Evolutionary conservation across 2,888 invertebrate species (phyloP), one percentile per base, ranked within the genome.

Genomic region (Synergus umbraculus): DNA sequence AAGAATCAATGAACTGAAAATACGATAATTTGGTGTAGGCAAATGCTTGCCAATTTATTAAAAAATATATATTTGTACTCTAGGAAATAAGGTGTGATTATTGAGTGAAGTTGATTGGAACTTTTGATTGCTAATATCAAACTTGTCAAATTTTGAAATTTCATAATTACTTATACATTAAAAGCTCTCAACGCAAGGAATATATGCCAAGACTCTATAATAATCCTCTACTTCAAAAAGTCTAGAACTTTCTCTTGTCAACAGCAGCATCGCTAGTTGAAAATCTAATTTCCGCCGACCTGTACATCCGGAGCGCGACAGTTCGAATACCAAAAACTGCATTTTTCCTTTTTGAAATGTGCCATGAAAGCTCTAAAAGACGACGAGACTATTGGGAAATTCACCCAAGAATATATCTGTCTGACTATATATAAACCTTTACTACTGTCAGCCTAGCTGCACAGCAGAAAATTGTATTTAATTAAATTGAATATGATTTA

Each of bases 231-330:
- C 22, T 13, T 29, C 2, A 29, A 69, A 29, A 49, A 29, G 46
- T 29, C 3, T 29, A 9, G 15, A 69, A 22, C 22, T 69, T 10
- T 10, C 44, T 66, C 69, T 69, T 69, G 49, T 69, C 69, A 69
- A 46, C 5, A 69, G 15, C 49, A 69, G 69, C 49, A 29, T 69
- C 46, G 8, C 29, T 69, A 29, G 49, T 69, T 4, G 69, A n/a
- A 69, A 69, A 69, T 69, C 69, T 69, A 49, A 69, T 69, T 69
- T 69, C 69, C 46, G 49, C 9, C 29, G 8, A 69, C 22, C 22
- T 69, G 13, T 69, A 69, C 69, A 49, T 69, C 15, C 69, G 29
- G 29, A 49, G 22, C 22, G 69, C 22, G 29, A 69, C 13, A 49
- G 49, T 49, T 69, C 29, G 29, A 8, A 44, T 69, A 46, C 46